These are phyloP conservation scores for Macrophya annulata DNA, from an alignment of 2,888 invertebrate species.

Conservation along the genomic window DNA sequence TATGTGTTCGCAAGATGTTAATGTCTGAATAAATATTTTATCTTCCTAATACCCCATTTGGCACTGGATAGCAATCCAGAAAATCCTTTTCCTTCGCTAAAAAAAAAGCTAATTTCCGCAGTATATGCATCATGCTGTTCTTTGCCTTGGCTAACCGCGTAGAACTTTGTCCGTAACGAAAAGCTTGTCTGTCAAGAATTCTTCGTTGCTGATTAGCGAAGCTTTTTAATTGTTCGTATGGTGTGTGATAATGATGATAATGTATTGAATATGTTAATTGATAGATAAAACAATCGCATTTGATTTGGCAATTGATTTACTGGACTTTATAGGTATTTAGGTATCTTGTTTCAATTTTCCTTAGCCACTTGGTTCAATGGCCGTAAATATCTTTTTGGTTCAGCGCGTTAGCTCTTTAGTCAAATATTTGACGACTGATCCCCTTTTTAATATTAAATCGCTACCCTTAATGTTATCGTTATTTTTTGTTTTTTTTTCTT, in stretches of 20 bases:
- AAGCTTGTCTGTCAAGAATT: neutral
- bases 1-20: neutral
- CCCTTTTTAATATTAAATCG: neutral
- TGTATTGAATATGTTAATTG: neutral
- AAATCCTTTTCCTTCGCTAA: neutral
- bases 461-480: slow-evolving; percentile 6
- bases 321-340: neutral
- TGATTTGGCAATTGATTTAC: neutral
- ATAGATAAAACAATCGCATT: neutral
- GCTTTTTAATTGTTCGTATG: neutral
- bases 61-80: neutral
- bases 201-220: neutral
- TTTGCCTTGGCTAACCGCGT: no score
- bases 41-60: neutral
- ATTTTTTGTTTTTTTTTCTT: no score
- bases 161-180: neutral
- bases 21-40: neutral
- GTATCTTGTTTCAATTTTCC: neutral
- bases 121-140: neutral
- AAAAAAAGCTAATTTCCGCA: neutral
- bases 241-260: neutral
- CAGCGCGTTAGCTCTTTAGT: slow-evolving; percentile 7
- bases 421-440: slow-evolving; percentile 22
- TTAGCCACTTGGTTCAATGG: neutral
- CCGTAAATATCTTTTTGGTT: neutral